Percentiles rank a stretch among this genome's conserved stretches.
Conservation (phyloP, 2,888 invertebrate species). For the Drosophila pullipes region DNA sequence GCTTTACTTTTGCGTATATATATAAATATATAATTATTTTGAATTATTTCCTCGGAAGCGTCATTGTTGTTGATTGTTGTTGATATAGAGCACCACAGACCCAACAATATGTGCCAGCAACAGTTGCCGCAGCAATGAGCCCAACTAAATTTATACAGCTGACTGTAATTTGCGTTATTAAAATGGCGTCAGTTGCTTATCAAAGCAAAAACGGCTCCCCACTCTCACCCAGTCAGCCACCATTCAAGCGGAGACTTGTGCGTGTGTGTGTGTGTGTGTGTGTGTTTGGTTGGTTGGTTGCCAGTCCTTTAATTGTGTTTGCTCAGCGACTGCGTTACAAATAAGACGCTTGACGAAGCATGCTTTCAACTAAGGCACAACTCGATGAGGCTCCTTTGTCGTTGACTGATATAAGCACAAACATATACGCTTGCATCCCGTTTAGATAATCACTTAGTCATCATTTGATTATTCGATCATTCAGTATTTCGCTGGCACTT, state of each 20-base stretch:
- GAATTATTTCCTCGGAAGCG: slow-evolving; percentile 27
- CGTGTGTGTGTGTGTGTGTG: not conserved
- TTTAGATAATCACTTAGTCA: not conserved
- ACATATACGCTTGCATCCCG: not conserved
- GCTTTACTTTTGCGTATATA: slow-evolving; percentile 9
- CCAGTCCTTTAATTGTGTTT: slow-evolving; percentile 55
- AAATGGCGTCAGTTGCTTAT: slow-evolving; percentile 77
- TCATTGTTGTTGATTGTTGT: slow-evolving; percentile 18
- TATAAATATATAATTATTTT: slow-evolving; percentile 35
- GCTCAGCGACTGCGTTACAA: slow-evolving; percentile 41
- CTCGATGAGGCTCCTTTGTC: not conserved
- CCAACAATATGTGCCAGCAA: slow-evolving; percentile 71
- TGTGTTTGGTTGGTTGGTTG: slow-evolving; percentile 8
- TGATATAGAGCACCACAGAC: slow-evolving; percentile 42
- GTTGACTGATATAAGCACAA: not conserved
- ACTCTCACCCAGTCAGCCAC: not conserved
- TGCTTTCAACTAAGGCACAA: slow-evolving; percentile 11
- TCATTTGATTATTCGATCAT: not conserved
- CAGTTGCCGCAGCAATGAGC: slow-evolving; percentile 61
- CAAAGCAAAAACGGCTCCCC: slow-evolving; percentile 54
- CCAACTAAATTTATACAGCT: slow-evolving; percentile 66
- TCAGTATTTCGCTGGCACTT: not conserved
- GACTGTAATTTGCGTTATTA: slow-evolving; percentile 76
- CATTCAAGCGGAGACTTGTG: not conserved
- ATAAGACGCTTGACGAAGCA: slow-evolving; percentile 22